These are phyloP conservation scores for Syngnathus rostellatus DNA, from an alignment of 2,797 vertebrate species.

Conservation along the genomic window DNA sequence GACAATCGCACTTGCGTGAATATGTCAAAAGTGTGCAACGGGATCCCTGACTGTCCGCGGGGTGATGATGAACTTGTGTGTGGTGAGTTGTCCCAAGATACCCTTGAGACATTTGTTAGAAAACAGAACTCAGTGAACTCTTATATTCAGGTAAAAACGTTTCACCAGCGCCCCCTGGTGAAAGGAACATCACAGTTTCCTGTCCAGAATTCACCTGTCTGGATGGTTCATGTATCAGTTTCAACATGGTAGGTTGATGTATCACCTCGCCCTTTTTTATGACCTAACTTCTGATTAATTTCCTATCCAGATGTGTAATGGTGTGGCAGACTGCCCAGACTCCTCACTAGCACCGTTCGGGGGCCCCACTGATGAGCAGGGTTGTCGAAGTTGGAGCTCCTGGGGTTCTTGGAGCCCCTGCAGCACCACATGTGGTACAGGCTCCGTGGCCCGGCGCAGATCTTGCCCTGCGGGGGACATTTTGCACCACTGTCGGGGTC, in stretches of 20 bases:
- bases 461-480: constrained; percentile 57
- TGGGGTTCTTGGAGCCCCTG: constrained; percentile 80
- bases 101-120: not conserved
- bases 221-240: constrained; percentile 71
- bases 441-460: constrained; percentile 62
- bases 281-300: not conserved
- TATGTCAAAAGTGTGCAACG: constrained; percentile 66
- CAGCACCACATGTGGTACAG: constrained; percentile 71
- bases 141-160: constrained; percentile 44
- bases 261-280: not conserved
- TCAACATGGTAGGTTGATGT: constrained; percentile 63
- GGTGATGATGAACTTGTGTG: constrained; percentile 78
- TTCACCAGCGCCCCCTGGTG: constrained; percentile 39
- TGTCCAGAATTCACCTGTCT: constrained; percentile 78
- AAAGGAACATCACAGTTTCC: constrained; percentile 47
- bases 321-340: constrained; percentile 68
- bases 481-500: constrained; percentile 68
- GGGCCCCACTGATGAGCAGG: constrained; percentile 63
- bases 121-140: not conserved
- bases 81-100: constrained; percentile 51
- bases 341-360: constrained; percentile 14
- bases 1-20: constrained; percentile 73
- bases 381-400: constrained; percentile 71
- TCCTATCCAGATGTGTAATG: constrained; percentile 74
- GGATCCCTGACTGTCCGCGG: constrained; percentile 64